Evolutionary conservation across 1,140 invertebrate species (phyloP).

Genomic region (Anastatus disparis): DNA sequence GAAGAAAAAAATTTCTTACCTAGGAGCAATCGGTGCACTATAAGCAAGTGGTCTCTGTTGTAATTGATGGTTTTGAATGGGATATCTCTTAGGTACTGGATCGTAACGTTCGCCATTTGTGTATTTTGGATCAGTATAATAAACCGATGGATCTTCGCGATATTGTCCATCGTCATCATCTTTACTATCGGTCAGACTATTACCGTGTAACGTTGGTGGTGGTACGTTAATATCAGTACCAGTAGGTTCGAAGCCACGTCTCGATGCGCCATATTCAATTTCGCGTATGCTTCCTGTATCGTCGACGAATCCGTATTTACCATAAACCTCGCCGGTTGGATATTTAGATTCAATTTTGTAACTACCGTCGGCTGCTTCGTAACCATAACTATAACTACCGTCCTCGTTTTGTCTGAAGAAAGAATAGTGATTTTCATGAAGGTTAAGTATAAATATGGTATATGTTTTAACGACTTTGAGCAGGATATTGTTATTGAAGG

Average conservation of each 20-base stretch:
- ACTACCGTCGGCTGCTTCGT: constrained; percentile 89
- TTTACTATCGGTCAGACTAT: constrained; percentile 54
- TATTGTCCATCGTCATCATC: constrained; percentile 82
- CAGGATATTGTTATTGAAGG: too few species aligned
- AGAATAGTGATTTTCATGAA: too few species aligned
- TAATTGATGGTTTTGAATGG: constrained; percentile 45
- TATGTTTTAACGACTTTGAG: too few species aligned
- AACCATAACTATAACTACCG: constrained; percentile 88
- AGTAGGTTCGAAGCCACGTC: constrained; percentile 78
- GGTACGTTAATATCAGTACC: constrained; percentile 84
- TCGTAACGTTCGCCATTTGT: constrained; percentile 68
- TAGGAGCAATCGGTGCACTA: background rate
- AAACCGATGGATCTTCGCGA: constrained; percentile 81
- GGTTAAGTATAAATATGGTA: too few species aligned
- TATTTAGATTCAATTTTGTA: constrained; percentile 93
- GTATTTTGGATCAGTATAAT: constrained; percentile 79
- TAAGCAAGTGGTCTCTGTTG: constrained; percentile 38
- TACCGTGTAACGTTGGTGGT: constrained; percentile 70
- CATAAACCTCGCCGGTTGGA: constrained; percentile 82
- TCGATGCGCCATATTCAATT: constrained; percentile 82
- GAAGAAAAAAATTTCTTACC: constrained; percentile 17
- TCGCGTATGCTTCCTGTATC: constrained; percentile 77
- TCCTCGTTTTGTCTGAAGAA: constrained; percentile 85
- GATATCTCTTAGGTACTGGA: constrained; percentile 47
- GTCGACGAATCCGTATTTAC: constrained; percentile 86